Evolutionary conservation across 2,113 vertebrate species (phyloP).

Genomic region (Gymnarchus niloticus): DNA sequence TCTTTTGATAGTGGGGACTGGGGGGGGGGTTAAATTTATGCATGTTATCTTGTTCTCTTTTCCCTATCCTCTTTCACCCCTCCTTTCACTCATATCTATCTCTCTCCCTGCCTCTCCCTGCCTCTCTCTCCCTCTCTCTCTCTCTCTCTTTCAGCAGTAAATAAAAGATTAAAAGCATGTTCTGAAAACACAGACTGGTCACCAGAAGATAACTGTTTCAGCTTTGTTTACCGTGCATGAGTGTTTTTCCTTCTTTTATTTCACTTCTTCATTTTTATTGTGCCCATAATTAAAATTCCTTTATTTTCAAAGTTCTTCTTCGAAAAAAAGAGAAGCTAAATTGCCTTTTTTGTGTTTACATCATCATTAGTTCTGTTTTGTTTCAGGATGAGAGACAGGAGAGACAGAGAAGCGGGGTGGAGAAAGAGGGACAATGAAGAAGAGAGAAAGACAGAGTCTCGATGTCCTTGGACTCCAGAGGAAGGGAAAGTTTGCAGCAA

Average conservation of each 20-base stretch:
- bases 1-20: constrained; percentile 61
- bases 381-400: constrained; percentile 43
- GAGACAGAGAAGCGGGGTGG: neutral
- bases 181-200: constrained; percentile 72
- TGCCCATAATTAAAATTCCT: constrained; percentile 73
- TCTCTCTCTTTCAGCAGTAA: constrained; percentile 63
- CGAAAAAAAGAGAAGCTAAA: constrained; percentile 62
- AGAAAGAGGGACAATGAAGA: neutral
- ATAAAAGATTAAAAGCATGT: constrained; percentile 75
- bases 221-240: constrained; percentile 70
- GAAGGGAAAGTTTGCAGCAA: constrained; percentile 57
- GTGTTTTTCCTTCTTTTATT: constrained; percentile 64
- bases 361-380: constrained; percentile 60
- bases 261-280: constrained; percentile 66
- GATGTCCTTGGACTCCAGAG: constrained; percentile 60
- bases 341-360: constrained; percentile 70
- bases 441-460: constrained; percentile 40
- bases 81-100: constrained; percentile 25
- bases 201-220: constrained; percentile 78
- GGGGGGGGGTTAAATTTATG: constrained; percentile 58
- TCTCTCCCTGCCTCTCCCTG: constrained; percentile 27
- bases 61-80: constrained; percentile 47
- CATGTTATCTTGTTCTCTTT: constrained; percentile 63
- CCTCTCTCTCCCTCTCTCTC: constrained; percentile 36
- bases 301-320: constrained; percentile 74